Conservation (phyloP, 1,140 invertebrate species). For the Trialeurodes vaporariorum region DNA sequence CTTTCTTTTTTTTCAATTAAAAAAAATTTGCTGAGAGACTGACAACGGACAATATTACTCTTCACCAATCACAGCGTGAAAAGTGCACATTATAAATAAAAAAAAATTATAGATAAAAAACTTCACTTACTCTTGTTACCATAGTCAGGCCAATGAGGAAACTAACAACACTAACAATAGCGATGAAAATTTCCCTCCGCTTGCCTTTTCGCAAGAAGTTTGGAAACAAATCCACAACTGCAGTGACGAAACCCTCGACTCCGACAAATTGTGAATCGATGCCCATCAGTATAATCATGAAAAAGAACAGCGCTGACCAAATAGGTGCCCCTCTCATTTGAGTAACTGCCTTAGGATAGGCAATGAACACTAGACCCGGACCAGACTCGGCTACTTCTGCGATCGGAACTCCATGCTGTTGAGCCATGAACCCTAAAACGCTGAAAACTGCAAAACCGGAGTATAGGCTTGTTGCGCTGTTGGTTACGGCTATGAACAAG, state of each 20-base stretch:
- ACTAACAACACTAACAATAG: slow-evolving; percentile 44
- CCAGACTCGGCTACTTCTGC: slow-evolving; percentile 40
- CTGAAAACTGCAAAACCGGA: slow-evolving; percentile 68
- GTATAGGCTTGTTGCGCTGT: slow-evolving; percentile 59
- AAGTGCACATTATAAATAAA: no score
- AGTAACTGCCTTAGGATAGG: slow-evolving; percentile 51
- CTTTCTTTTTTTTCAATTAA: no score
- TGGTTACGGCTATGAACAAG: slow-evolving; percentile 51
- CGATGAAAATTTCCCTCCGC: slow-evolving; percentile 45
- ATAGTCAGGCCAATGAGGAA: slow-evolving; percentile 53
- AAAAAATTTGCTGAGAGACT: no score
- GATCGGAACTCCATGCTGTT: slow-evolving; percentile 48
- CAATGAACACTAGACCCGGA: slow-evolving; percentile 53
- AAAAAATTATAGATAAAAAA: no score
- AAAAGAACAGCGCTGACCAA: slow-evolving; percentile 49
- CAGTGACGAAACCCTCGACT: slow-evolving; percentile 49
- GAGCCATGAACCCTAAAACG: slow-evolving; percentile 62
- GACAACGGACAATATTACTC: no score
- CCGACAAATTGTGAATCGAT: slow-evolving; percentile 56
- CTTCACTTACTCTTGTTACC: slow-evolving; percentile 53
- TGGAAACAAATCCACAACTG: slow-evolving; percentile 48
- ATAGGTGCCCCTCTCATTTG: slow-evolving; percentile 47
- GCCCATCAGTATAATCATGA: slow-evolving; percentile 60
- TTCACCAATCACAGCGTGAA: no score
- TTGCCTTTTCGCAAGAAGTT: slow-evolving; percentile 37